Conservation (phyloP, 2,113 vertebrate species). For the Oxygymnocypris stewartii region DNA sequence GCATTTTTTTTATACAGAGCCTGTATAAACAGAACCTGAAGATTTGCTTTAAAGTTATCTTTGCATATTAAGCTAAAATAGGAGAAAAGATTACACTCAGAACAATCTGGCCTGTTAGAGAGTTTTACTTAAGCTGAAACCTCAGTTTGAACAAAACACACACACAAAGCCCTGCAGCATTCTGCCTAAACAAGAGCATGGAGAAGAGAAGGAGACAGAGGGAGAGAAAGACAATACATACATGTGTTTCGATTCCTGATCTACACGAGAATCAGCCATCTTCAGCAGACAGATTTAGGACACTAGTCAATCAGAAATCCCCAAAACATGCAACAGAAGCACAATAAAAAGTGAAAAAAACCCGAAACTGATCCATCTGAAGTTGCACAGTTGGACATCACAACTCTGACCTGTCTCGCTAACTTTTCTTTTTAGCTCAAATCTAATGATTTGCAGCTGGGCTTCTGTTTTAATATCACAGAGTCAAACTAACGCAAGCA, state of each 20-base stretch:
- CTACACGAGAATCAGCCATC: not conserved
- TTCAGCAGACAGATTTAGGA: constrained; percentile 26
- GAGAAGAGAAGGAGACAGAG: constrained; percentile 6
- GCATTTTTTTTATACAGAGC: too few relatives aligned
- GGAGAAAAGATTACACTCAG: not conserved
- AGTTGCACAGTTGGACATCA: not conserved
- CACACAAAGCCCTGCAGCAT: constrained; percentile 29
- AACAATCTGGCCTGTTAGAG: constrained; percentile 35
- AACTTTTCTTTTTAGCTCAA: constrained; percentile 21
- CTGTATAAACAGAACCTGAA: not conserved
- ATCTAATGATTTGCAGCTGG: constrained; percentile 34
- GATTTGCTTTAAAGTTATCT: not conserved
- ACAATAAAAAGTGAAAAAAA: not conserved
- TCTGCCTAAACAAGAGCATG: not conserved
- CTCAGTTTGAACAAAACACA: constrained; percentile 17
- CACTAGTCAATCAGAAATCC: constrained; percentile 28
- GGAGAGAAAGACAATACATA: not conserved
- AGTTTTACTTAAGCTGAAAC: constrained; percentile 51
- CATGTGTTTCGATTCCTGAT: not conserved
- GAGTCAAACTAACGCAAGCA: not conserved
- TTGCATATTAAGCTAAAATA: not conserved
- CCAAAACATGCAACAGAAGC: not conserved
- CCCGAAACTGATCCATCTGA: not conserved
- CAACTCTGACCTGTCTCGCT: too few relatives aligned
- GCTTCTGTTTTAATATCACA: constrained; percentile 35